Evolutionary conservation across 2,113 vertebrate species (phyloP).

Genomic region (Leiothrix lutea): DNA sequence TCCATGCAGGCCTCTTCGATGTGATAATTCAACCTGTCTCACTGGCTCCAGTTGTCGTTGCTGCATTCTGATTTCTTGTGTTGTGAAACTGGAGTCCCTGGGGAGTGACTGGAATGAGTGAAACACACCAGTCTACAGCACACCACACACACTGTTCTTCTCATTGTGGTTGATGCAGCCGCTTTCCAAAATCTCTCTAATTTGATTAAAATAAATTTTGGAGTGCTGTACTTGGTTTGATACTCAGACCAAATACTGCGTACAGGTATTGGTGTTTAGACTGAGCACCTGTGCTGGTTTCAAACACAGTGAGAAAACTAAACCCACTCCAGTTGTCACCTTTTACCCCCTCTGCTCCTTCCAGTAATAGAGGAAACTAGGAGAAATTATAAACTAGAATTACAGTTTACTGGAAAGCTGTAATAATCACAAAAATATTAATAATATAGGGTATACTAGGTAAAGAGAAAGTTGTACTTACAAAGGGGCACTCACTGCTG

Average conservation of each 20-base stretch:
- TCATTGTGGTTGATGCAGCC: neutral
- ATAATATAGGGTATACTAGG: neutral
- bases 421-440: neutral
- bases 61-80: neutral
- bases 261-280: neutral
- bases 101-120: neutral
- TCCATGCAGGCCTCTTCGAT: neutral
- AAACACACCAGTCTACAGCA: neutral
- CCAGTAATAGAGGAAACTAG: neutral
- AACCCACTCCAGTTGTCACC: neutral
- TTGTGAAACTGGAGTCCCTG: neutral
- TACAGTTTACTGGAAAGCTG: neutral
- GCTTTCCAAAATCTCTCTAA: neutral
- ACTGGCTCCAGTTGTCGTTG: neutral
- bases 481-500: neutral
- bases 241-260: neutral
- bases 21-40: neutral
- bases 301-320: neutral
- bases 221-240: neutral
- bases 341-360: neutral
- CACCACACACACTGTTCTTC: rapidly evolving
- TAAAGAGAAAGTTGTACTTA: neutral
- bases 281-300: neutral
- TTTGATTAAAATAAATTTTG: neutral
- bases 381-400: neutral